Conservation (phyloP, 2,888 invertebrate species). For the Ecliptopera silaceata region DNA sequence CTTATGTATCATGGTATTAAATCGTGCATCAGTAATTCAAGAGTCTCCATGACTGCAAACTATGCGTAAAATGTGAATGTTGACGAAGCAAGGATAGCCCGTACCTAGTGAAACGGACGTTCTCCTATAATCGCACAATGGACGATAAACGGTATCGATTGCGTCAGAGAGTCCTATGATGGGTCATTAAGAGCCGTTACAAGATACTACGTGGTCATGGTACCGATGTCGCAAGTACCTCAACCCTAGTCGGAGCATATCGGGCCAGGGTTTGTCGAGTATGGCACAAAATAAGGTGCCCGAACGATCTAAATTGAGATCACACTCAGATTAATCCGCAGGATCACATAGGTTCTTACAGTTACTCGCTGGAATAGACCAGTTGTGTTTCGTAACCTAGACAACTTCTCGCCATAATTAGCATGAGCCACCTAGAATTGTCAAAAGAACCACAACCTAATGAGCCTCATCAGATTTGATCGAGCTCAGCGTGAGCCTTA, state of each 20-base stretch:
- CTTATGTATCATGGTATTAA: conserved; percentile 1
- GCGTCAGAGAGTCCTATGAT: conserved; percentile 4
- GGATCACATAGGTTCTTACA: no score
- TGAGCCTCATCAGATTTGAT: conserved; percentile 8
- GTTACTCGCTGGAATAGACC: no score
- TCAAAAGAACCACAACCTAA: conserved; percentile 9
- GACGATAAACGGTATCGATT: conserved; percentile 12
- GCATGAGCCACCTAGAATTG: background rate
- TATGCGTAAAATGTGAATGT: conserved; percentile 16
- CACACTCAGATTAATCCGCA: no score
- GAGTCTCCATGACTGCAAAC: conserved; percentile 3
- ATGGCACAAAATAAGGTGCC: no score
- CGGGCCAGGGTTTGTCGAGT: conserved; percentile 7
- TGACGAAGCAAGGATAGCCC: conserved; percentile 14
- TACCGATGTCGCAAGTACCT: conserved; percentile 11
- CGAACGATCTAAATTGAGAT: no score
- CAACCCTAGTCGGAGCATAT: background rate
- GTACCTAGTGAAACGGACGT: conserved; percentile 8
- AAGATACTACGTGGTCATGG: background rate
- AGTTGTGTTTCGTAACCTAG: background rate
- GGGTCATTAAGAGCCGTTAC: conserved; percentile 8
- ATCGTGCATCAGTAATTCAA: conserved; percentile 8
- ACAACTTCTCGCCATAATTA: background rate
- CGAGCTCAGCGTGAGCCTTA: background rate
- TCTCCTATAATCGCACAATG: conserved; percentile 19